Evolutionary conservation across 2,888 invertebrate species (phyloP).

Genomic region (Eugnorisma glareosa): DNA sequence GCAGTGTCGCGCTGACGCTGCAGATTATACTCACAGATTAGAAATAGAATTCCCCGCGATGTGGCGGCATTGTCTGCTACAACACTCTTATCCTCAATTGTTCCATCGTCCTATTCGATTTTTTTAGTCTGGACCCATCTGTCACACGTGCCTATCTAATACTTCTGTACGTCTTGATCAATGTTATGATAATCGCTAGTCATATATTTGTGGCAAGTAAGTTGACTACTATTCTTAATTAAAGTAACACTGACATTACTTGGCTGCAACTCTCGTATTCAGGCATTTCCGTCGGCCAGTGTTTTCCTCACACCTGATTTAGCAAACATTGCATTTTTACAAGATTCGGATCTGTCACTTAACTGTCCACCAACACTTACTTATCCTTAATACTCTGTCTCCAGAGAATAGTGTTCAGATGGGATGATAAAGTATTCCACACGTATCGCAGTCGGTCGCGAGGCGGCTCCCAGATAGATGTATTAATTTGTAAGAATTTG

Average conservation of each 20-base stretch:
- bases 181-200: slow-evolving; percentile 23
- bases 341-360: slow-evolving; percentile 50
- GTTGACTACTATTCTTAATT: neutral
- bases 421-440: slow-evolving; percentile 86
- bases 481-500: slow-evolving; percentile 91
- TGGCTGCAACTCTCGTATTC: neutral
- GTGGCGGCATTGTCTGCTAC: slow-evolving; percentile 74
- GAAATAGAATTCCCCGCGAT: slow-evolving; percentile 81
- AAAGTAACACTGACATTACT: neutral
- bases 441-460: slow-evolving; percentile 85
- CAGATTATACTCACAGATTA: slow-evolving; percentile 88
- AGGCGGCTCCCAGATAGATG: slow-evolving; percentile 85
- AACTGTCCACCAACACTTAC: slow-evolving; percentile 57
- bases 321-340: neutral
- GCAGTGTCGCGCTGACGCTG: slow-evolving; percentile 82
- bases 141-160: slow-evolving; percentile 5
- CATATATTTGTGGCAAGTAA: neutral
- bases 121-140: slow-evolving; percentile 45
- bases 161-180: slow-evolving; percentile 7
- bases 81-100: slow-evolving; percentile 65
- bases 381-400: slow-evolving; percentile 77
- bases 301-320: neutral
- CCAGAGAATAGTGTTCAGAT: slow-evolving; percentile 77
- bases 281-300: neutral
- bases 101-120: slow-evolving; percentile 46